These are phyloP conservation scores for Barypeithes pellucidus DNA, from an alignment of 2,888 invertebrate species.

Conservation along the genomic window DNA sequence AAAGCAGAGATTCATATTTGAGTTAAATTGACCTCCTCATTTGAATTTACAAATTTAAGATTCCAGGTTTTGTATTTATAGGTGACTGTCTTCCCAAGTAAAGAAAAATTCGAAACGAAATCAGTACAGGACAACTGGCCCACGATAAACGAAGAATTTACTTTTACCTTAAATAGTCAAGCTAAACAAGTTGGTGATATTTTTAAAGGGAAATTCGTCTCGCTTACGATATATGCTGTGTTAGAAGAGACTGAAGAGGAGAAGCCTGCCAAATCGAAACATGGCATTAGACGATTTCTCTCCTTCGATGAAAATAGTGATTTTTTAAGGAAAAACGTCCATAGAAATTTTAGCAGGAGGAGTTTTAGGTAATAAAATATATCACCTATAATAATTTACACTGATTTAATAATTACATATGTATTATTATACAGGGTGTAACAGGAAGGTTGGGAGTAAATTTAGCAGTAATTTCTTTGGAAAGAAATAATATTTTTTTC, in stretches of 20 bases:
- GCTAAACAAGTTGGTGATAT: conserved; percentile 74
- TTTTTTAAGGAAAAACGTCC: conserved; percentile 48
- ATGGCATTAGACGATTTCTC: conserved; percentile 66
- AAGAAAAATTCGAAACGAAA: conserved; percentile 83
- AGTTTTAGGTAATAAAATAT: conserved; percentile 46
- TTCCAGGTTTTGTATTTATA: conserved; percentile 71
- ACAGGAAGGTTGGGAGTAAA: too few species aligned
- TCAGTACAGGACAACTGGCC: conserved; percentile 86
- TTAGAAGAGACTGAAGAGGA: conserved; percentile 74
- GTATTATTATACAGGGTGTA: too few species aligned
- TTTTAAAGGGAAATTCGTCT: conserved; percentile 79
- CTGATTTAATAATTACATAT: too few species aligned
- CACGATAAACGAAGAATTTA: conserved; percentile 85
- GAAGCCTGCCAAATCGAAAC: conserved; percentile 58
- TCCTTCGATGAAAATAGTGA: conserved; percentile 70
- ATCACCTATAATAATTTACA: too few species aligned
- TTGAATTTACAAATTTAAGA: too few species aligned
- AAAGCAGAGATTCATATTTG: too few species aligned
- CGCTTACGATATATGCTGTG: conserved; percentile 80
- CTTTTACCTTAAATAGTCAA: conserved; percentile 76
- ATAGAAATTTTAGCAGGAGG: conserved; percentile 44
- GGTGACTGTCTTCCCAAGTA: conserved; percentile 86
- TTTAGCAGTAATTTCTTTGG: too few species aligned
- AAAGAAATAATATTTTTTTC: too few species aligned
- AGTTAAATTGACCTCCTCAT: too few species aligned